Conservation (phyloP, 1,140 invertebrate genomes). For the Coelopa frigida region DNA sequence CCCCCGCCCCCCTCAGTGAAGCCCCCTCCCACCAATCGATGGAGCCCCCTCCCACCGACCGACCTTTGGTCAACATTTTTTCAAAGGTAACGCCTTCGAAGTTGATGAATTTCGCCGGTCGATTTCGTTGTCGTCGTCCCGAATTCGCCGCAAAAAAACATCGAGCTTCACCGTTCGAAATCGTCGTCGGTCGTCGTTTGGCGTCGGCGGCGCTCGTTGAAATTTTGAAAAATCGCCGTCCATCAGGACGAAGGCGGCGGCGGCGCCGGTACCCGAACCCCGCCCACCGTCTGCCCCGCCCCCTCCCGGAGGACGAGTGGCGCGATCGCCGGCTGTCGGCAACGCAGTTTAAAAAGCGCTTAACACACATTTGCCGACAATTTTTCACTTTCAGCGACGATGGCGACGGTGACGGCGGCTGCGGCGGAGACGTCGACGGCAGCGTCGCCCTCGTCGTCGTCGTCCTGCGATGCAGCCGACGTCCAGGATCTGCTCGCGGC, state of each 20-base stretch:
- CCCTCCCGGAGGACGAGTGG: no score
- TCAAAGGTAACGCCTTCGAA: conserved; percentile 20
- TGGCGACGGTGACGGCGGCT: not conserved
- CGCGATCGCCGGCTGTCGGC: not conserved
- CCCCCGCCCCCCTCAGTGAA: no score
- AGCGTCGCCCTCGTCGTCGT: not conserved
- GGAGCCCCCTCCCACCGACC: not conserved
- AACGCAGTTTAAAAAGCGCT: conserved; percentile 44
- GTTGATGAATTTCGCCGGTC: conserved; percentile 15
- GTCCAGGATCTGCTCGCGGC: conserved; percentile 21
- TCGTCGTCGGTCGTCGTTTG: no score
- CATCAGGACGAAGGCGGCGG: not conserved
- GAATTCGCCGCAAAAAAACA: no score
- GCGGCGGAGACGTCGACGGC: no score
- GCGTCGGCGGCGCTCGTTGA: no score
- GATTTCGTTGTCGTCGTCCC: no score
- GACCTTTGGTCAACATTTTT: not conserved
- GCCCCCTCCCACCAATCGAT: not conserved
- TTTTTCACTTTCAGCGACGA: conserved; percentile 29
- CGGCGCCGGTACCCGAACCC: conserved; percentile 5
- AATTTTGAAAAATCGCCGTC: no score
- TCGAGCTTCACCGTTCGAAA: no score
- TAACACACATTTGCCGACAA: conserved; percentile 44
- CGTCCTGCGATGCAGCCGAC: conserved; percentile 12
- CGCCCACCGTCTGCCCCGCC: conserved; percentile 4